Base-by-base conservation (phyloP, 2,797 vertebrate species). In the Alca torda region DNA sequence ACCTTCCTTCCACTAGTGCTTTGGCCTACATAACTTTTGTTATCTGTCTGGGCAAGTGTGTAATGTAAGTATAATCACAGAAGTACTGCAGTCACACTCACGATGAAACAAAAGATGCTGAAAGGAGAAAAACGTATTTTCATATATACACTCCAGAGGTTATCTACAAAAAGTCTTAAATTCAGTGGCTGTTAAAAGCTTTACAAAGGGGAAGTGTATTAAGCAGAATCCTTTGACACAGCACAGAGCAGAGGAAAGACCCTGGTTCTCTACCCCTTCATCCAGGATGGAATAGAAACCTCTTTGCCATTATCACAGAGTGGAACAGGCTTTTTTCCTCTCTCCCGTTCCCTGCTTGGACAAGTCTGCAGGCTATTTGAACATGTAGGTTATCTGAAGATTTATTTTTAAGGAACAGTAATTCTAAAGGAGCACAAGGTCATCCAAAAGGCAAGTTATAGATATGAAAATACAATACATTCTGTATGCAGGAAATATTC, bases 271-370 rank as follows among this genome's bases (percentile, higher is more conserved):
- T 21, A 30, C 9, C 13, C 41, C 13, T 51, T 63, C 28, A 33
- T 9, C 17, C 41, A 33, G 41, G 26, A 46, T 0, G 30, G 28
- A 84, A 72, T 8, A 69, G 50, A 90, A 60, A 51, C 45, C 30
- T 2, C 50, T 82, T 77, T 30, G 16, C 14, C 11, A 9, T 45
- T 61, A 46, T 4, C 0, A 0, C 20, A 54, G 45, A n/a, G 68
- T 0, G 0, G 35, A 86, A 61, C 2, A 9, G 14, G 10, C 5
- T 0, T 33, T 51, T 41, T 24, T 19, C 19, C 25, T 70, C 31
- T 35, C 30, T 41, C 53, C n/a, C 0, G 0, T 30, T 65, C 43
- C 35, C 33, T 23, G 41, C 41, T 28, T 17, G 10, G 73, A 72
- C 33, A 68, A 84, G 15, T n/a, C 45, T 19, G 16, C 15, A 67